Base-by-base conservation (phyloP, 2,888 invertebrate species). In the Calameuta pallipes region DNA sequence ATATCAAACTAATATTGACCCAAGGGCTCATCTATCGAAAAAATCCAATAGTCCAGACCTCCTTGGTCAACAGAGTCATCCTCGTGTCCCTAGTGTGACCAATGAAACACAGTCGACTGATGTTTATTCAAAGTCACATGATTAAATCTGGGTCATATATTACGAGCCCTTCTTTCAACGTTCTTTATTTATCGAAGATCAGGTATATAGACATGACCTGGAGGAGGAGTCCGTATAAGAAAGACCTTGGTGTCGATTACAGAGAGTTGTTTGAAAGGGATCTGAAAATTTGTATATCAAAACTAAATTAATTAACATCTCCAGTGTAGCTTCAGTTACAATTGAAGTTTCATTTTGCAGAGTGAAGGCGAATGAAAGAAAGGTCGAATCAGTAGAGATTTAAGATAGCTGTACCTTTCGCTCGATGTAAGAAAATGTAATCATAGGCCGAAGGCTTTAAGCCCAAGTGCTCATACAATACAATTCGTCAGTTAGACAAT, bases 1-100 rank as follows among this genome's bases (percentile, higher is more conserved):
- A 83, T 85, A 84, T 86, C 82, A 82, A 84, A 84, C 83, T 85
- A 86, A 87, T 86, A 83, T 84, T 84, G 84, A 84, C 82, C 81
- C 78, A 82, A 82, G 81, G 82, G 80, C 78, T 82, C 81, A 71
- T 75, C 75, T 73, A 73, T 76, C 79, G 75, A 78, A 68, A 75
- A 79, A 78, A 81, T 82, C 80, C 83, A 80, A 82, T 80, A 83
- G 80, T 79, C 75, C 74, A 79, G 73, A 76, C 37, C 56, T 56
- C 2, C 23, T 56, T 23, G 37, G 31, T 34, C n/a, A 73, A 74
- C 75, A 78, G 73, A 76, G 34, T 69, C 75, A 77, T 74, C 31
- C 77, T 37, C 75, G 69, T 68, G 68, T 33, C 70, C 33, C 23
- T 70, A 37, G 35, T 34, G 76, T 75, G 75, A 77, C 75, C 81